Conservation (phyloP, 2,113 vertebrate genomes). For the Echinops telfairi region DNA sequence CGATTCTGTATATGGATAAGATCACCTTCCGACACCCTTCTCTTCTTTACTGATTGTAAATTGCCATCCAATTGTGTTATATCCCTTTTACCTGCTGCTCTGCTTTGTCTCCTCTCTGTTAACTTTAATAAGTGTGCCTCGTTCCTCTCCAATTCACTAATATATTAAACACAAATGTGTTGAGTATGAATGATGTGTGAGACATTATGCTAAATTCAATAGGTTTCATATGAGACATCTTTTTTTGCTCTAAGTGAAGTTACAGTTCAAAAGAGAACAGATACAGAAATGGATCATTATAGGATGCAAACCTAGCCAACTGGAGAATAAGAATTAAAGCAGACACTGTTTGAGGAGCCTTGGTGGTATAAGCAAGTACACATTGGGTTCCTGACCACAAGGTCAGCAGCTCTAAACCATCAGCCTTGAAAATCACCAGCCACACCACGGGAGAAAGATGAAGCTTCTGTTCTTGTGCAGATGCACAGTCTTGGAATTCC, state of each 20-base stretch:
- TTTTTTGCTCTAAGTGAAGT: background rate
- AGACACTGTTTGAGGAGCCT: no score
- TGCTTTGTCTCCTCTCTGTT: background rate
- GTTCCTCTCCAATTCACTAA: background rate
- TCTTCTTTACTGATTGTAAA: background rate
- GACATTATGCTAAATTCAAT: background rate
- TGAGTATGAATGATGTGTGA: background rate
- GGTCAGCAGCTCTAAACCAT: no score
- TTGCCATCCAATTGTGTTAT: background rate
- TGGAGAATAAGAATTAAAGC: slow-evolving; percentile 4
- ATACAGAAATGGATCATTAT: background rate
- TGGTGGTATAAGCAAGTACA: no score
- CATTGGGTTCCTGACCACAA: no score
- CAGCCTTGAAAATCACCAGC: no score
- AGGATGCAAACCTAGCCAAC: background rate
- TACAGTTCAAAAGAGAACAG: background rate
- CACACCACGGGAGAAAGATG: no score
- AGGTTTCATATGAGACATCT: background rate
- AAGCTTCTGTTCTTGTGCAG: no score
- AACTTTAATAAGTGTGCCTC: background rate
- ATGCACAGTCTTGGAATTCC: no score
- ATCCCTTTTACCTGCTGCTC: background rate
- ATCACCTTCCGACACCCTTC: background rate
- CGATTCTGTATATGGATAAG: background rate
- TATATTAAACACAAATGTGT: background rate